These are phyloP conservation scores for Nannoperca obscura DNA, from an alignment of 2,797 vertebrate species.

Conservation along the genomic window DNA sequence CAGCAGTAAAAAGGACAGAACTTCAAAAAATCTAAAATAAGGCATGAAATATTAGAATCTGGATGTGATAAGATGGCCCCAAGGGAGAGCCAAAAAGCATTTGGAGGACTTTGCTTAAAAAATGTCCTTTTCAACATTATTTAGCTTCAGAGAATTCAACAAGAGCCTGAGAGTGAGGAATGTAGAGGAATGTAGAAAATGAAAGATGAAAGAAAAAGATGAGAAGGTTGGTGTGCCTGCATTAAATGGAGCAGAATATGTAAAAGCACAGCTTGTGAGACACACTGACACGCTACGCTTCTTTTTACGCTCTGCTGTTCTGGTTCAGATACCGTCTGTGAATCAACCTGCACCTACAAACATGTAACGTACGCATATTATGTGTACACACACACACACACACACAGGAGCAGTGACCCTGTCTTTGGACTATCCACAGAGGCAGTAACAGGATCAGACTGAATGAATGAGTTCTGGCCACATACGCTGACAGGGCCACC, in stretches of 20 bases:
- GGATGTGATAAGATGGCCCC: conserved; percentile 64
- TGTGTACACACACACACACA: no score
- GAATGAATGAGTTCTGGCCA: conserved; percentile 49
- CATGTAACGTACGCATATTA: conserved; percentile 22
- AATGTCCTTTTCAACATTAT: conserved; percentile 89
- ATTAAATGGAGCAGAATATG: conserved; percentile 78
- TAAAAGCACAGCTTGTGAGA: conserved; percentile 75
- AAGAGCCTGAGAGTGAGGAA: conserved; percentile 52
- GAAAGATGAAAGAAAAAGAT: conserved; percentile 74
- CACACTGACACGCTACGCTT: conserved; percentile 72
- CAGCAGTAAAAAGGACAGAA: conserved; percentile 36
- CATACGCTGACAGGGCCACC: conserved; percentile 44
- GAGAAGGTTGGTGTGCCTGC: conserved; percentile 57
- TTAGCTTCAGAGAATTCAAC: conserved; percentile 83
- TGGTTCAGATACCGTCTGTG: conserved; percentile 66
- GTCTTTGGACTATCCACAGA: conserved; percentile 36
- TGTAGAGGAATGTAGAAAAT: conserved; percentile 62
- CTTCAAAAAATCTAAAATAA: conserved; percentile 43
- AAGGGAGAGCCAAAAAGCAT: conserved; percentile 83
- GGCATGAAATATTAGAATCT: conserved; percentile 55
- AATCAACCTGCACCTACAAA: conserved; percentile 59
- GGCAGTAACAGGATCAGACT: conserved; percentile 48
- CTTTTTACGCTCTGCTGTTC: conserved; percentile 65
- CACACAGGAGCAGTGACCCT: conserved; percentile 42
- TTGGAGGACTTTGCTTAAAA: conserved; percentile 86